Percentiles rank a stretch among this genome's conserved stretches.
These are phyloP conservation scores for Typhlomys cinereus DNA, from an alignment of 2,113 vertebrate genomes.

Conservation along the genomic window DNA sequence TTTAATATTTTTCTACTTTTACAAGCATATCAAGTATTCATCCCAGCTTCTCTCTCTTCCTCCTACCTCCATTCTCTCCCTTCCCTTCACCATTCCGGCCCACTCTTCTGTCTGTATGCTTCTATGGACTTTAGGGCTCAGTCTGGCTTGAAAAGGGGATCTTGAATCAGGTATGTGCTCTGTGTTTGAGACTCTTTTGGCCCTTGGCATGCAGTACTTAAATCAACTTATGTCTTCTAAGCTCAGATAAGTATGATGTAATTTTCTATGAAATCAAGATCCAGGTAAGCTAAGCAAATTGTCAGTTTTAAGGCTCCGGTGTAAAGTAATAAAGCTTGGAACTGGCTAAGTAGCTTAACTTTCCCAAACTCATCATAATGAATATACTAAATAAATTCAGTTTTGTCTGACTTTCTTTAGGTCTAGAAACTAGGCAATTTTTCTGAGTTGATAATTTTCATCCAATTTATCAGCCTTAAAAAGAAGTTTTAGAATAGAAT, in stretches of 20 bases:
- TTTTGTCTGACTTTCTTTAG: background rate
- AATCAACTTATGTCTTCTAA: background rate
- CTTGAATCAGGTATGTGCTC: accelerated
- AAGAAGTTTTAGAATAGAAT: background rate
- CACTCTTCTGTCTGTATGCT: too few relatives aligned
- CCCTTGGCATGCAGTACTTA: background rate
- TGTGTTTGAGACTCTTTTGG: background rate
- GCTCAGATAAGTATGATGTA: background rate
- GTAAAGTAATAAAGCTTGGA: background rate
- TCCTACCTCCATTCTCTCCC: too few relatives aligned
- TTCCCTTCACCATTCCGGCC: too few relatives aligned
- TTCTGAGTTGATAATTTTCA: background rate
- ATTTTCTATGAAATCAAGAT: background rate
- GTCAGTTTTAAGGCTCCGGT: background rate
- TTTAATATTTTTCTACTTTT: too few relatives aligned
- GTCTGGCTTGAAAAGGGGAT: background rate
- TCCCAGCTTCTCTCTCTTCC: too few relatives aligned
- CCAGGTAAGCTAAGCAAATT: background rate
- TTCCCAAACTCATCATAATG: background rate
- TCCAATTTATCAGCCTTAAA: background rate
- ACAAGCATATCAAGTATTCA: too few relatives aligned
- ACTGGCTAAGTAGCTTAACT: background rate
- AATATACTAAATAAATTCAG: background rate
- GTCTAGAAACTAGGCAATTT: background rate
- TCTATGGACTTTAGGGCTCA: too few relatives aligned